These are phyloP conservation scores for Aspidoscelis tigris DNA, from an alignment of 2,113 vertebrate genomes.

Conservation along the genomic window DNA sequence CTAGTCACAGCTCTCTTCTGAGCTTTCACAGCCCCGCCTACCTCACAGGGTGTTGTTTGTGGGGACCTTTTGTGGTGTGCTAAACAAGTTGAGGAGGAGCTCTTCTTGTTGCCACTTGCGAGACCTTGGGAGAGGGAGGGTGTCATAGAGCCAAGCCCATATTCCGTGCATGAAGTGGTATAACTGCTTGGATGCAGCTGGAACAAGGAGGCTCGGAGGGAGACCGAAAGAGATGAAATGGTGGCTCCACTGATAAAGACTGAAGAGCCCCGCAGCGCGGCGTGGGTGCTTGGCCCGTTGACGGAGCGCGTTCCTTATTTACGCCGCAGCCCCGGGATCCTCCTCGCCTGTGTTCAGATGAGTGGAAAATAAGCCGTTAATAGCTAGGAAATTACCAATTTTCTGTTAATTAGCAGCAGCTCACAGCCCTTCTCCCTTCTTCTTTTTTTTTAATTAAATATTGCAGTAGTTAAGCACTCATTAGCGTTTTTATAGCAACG, in stretches of 20 bases:
- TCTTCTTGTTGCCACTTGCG: too few species aligned
- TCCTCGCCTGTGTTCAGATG: slow-evolving; percentile 26
- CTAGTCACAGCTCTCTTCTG: too few species aligned
- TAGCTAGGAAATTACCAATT: slow-evolving; percentile 44
- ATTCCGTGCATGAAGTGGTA: too few species aligned
- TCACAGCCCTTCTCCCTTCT: slow-evolving; percentile 20
- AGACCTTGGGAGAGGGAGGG: too few species aligned
- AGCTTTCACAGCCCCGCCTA: too few species aligned
- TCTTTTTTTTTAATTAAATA: slow-evolving; percentile 12
- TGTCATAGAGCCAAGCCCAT: too few species aligned
- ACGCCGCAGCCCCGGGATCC: slow-evolving; percentile 6
- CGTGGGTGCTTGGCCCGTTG: neutral
- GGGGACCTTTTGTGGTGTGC: too few species aligned
- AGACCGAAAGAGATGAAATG: too few species aligned
- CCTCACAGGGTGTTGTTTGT: too few species aligned
- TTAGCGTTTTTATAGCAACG: slow-evolving; percentile 19
- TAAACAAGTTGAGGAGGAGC: too few species aligned
- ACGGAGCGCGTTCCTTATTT: neutral
- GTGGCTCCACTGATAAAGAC: neutral
- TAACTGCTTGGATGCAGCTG: too few species aligned
- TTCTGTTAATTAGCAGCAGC: slow-evolving; percentile 39
- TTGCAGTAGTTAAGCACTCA: slow-evolving; percentile 19
- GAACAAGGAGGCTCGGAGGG: too few species aligned
- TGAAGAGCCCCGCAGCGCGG: neutral
- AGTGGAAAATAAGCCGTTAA: slow-evolving; percentile 43